phyloP scores from a whole-genome alignment of 2,888 invertebrate species.

The Eupithecia inturbata region DNA sequence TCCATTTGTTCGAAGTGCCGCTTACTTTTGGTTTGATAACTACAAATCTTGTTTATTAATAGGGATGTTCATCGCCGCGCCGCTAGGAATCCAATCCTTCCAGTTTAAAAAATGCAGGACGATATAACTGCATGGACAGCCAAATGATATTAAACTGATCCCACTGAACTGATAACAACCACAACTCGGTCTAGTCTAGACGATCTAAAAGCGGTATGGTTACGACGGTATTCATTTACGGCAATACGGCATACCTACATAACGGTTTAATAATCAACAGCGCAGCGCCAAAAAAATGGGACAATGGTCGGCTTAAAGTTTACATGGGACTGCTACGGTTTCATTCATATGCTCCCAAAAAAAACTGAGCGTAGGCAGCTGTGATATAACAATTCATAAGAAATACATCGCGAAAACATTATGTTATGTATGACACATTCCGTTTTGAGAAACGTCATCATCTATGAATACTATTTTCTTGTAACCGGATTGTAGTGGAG shows the following conservation, averaged over 20 bases:
- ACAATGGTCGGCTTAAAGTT: conserved; percentile 8
- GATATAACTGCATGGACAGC: not conserved
- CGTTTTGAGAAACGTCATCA: conserved; percentile 40
- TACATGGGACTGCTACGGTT: conserved; percentile 30
- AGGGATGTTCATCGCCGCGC: not conserved
- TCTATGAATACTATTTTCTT: conserved; percentile 37
- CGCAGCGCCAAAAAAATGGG: conserved; percentile 23
- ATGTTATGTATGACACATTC: conserved; percentile 43
- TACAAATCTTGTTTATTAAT: not conserved
- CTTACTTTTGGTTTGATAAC: not conserved
- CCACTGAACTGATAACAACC: conserved; percentile 3
- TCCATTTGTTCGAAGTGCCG: not conserved
- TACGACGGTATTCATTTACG: not conserved
- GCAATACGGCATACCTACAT: not conserved
- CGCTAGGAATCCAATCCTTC: not conserved
- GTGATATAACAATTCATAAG: conserved; percentile 39
- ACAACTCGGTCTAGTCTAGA: conserved; percentile 13
- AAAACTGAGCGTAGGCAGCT: conserved; percentile 43
- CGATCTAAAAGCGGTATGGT: not conserved
- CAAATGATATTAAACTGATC: not conserved
- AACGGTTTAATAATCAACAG: conserved; percentile 22
- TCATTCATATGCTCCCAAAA: conserved; percentile 46
- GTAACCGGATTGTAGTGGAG: conserved; percentile 35
- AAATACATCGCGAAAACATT: conserved; percentile 27
- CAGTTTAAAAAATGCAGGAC: not conserved